Conservation (phyloP, 2,888 invertebrate genomes). For the Strigamia maritima region DNA sequence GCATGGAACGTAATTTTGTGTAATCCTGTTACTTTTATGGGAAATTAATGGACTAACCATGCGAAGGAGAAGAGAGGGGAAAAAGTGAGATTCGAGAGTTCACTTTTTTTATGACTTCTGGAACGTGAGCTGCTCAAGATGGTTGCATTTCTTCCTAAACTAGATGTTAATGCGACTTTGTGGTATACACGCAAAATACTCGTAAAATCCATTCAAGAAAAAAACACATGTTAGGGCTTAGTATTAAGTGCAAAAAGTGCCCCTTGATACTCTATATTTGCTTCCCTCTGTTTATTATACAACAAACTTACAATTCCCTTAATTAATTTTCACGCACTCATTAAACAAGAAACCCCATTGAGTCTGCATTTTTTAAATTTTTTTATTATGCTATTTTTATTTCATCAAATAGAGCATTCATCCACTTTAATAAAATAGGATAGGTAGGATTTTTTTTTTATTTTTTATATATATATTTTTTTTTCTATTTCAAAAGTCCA, state of each 20-base stretch:
- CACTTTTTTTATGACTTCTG: background rate
- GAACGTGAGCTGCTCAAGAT: background rate
- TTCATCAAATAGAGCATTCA: background rate
- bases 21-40: conserved; percentile 4
- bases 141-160: conserved; percentile 4
- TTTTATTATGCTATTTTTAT: background rate
- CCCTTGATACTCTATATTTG: background rate
- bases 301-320: background rate
- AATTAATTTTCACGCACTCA: background rate
- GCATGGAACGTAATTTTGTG: background rate
- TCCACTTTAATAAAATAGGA: conserved; percentile 2
- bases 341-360: background rate
- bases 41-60: conserved; percentile 4
- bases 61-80: background rate
- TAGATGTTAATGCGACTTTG: conserved; percentile 4
- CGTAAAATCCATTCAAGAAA: background rate
- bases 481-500: background rate
- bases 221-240: background rate
- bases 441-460: background rate
- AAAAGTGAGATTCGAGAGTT: background rate
- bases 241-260: conserved; percentile 4
- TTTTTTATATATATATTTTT: background rate
- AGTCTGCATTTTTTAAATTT: background rate
- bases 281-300: background rate
- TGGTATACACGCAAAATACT: background rate